These are phyloP conservation scores for Coracias cyanogaster DNA, from an alignment of 2,797 vertebrate genomes.

Conservation along the genomic window DNA sequence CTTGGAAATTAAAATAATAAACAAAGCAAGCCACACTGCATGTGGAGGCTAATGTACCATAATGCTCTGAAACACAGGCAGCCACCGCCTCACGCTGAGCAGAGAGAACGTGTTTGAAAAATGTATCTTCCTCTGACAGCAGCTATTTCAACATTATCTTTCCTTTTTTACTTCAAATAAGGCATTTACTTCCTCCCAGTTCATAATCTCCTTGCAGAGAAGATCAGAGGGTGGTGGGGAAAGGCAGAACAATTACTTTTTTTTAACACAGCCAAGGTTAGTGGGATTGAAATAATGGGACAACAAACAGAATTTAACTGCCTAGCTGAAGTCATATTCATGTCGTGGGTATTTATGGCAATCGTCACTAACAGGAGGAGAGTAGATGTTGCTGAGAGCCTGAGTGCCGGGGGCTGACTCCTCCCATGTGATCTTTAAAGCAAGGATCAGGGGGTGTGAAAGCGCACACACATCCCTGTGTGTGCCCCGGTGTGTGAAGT, in stretches of 20 bases:
- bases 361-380: not conserved
- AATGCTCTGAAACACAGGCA: conserved; percentile 27
- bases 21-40: not conserved
- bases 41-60: not conserved
- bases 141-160: conserved; percentile 67
- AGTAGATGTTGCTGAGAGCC: not conserved
- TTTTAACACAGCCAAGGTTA: conserved; percentile 14
- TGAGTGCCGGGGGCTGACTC: not conserved
- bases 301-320: conserved; percentile 43
- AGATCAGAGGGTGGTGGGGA: not conserved
- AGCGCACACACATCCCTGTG: not conserved
- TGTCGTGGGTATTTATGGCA: conserved; percentile 2
- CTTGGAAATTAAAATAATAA: conserved; percentile 66
- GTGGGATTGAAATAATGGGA: conserved; percentile 46
- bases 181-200: conserved; percentile 42
- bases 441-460: not conserved
- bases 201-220: conserved; percentile 34
- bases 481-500: not conserved
- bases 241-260: conserved; percentile 36
- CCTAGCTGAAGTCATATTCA: not conserved
- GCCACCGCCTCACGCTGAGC: not conserved
- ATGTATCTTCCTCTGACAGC: conserved; percentile 25
- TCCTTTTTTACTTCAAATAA: conserved; percentile 38
- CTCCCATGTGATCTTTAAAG: not conserved
- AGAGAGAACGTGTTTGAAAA: not conserved